Evolutionary conservation across 2,797 vertebrate genomes (phyloP).

Genomic region (Sebastes taczanowskii): DNA sequence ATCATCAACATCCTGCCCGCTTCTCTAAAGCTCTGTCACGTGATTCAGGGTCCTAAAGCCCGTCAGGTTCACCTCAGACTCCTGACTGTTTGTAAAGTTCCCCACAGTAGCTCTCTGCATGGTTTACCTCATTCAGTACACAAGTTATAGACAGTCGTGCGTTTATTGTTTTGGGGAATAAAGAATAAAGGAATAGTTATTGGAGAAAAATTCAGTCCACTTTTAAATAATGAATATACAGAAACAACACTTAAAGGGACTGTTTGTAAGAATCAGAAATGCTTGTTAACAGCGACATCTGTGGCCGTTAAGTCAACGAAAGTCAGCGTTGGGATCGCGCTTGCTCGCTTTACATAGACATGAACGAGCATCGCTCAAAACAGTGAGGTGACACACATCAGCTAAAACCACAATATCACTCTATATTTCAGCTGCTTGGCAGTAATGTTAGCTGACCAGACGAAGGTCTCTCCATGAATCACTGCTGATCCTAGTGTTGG

Average conservation of each 20-base stretch:
- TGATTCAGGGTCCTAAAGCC: slow-evolving; percentile 76
- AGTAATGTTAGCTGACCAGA: no score
- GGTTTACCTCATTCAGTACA: background rate
- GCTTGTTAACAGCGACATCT: no score
- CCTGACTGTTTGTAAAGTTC: background rate
- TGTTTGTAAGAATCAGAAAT: no score
- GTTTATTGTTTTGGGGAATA: background rate
- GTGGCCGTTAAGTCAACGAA: no score
- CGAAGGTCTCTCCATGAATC: no score
- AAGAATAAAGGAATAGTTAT: background rate
- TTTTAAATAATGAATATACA: background rate
- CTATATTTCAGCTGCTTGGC: no score
- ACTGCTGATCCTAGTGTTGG: no score
- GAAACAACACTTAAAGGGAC: no score
- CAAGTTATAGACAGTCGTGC: background rate
- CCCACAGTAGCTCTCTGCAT: background rate
- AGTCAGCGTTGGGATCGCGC: accelerated
- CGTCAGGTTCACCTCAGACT: accelerated
- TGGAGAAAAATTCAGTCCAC: background rate
- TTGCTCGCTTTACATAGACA: no score
- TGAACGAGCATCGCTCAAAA: no score
- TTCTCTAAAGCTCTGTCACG: slow-evolving; percentile 39
- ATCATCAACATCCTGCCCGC: background rate
- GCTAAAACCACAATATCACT: no score
- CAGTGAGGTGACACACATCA: no score